Evolutionary conservation across 2,113 vertebrate genomes (phyloP), one percentile per base, ranked within the genome.

Genomic region (Lophochroa leadbeateri): DNA sequence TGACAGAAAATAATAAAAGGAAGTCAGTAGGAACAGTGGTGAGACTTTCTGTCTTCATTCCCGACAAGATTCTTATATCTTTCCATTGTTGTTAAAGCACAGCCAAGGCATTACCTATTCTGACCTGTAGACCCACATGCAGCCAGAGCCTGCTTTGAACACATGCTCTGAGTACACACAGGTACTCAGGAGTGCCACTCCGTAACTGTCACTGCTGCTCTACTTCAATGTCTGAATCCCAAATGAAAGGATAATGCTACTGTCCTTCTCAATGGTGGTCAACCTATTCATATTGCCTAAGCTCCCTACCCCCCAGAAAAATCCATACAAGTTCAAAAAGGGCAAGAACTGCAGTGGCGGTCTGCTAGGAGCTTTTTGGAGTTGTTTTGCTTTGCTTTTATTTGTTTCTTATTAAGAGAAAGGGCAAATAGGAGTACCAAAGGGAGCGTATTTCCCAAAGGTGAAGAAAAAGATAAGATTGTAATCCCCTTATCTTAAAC

Each of bases 291-390:
- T 37, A 39, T 9, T 39, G 10, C 37, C 8, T 31, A 49, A 31
- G 31, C 3, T 16, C 17, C 10, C 33, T 3, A 5, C 3, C 10
- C 6, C 0, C 0, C 1, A 11, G 6, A 44, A 80, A 43, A 0
- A 5, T 0, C 4, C 2, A 25, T 24, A 60, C 4, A 17, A 4
- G 19, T 13, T 46, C 20, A 19, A 33, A 60, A 79, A 53, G 6
- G 18, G 7, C 4, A 53, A 58, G 16, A 19, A 58, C 7, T 57
- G 5, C 4, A 39, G 5, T 2, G 2, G 27, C 4, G 6, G 4
- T 47, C 31, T 68, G 8, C 7, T 17, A 46, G 18, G 29, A 82
- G 39, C 0, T 46, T 78, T 85, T 39, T 24, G 5, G 17, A 49
- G 23, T 44, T 49, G 6, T 44, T 72, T 50, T 4, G 7, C 37